phyloP scores from a whole-genome alignment of 2,888 invertebrate species.

The Brachypterus glaber region DNA sequence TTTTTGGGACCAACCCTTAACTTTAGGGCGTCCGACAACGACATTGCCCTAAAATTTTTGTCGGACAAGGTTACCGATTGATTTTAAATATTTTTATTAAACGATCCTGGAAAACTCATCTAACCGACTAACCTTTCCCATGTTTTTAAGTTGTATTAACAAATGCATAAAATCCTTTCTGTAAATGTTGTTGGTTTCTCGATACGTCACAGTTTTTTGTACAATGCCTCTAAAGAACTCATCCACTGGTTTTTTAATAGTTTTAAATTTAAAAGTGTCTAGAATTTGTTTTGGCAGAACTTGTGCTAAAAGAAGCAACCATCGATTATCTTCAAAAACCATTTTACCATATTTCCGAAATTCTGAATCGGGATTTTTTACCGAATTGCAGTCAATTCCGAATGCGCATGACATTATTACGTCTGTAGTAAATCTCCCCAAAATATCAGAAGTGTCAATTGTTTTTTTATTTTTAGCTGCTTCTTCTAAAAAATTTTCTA shows the following conservation, averaged over 20 bases:
- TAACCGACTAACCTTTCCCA: slow-evolving; percentile 33
- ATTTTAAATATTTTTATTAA: no score
- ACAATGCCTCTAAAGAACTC: slow-evolving; percentile 42
- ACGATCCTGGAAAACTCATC: no score
- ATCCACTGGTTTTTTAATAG: slow-evolving; percentile 22
- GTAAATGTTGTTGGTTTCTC: slow-evolving; percentile 40
- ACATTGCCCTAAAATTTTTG: no score
- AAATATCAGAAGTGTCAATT: slow-evolving; percentile 12
- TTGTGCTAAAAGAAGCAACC: neutral
- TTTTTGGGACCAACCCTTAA: no score
- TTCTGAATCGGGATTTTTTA: neutral
- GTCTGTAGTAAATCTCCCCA: slow-evolving; percentile 13
- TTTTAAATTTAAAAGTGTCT: no score
- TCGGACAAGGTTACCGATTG: no score
- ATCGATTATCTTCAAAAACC: slow-evolving; percentile 1
- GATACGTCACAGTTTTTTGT: slow-evolving; percentile 38
- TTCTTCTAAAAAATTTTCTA: slow-evolving; percentile 7
- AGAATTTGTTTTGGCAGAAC: neutral
- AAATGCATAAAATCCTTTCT: slow-evolving; percentile 49
- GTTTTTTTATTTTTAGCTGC: slow-evolving; percentile 6
- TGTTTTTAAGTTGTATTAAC: slow-evolving; percentile 40
- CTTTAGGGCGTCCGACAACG: no score
- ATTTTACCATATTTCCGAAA: slow-evolving; percentile 5
- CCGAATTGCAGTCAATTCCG: neutral
- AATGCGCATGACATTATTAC: slow-evolving; percentile 7